Conservation (phyloP, 2,797 vertebrate genomes). For the Labeo calbasu region DNA sequence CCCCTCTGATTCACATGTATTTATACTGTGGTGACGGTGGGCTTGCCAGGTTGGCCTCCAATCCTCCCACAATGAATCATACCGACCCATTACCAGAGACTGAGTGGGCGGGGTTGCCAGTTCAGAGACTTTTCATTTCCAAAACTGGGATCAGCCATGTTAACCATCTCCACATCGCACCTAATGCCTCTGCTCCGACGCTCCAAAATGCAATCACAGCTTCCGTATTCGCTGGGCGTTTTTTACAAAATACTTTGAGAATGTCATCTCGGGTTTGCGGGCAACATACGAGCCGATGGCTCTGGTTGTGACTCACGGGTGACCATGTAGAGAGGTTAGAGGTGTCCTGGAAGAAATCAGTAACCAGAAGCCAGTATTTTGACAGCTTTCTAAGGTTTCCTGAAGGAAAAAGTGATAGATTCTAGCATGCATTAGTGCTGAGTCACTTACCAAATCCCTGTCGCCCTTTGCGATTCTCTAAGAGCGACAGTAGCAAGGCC, state of each 20-base stretch:
- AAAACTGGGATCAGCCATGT: slow-evolving; percentile 16
- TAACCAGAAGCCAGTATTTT: slow-evolving; percentile 68
- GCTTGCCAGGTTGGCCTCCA: slow-evolving; percentile 43
- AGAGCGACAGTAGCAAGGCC: slow-evolving; percentile 22
- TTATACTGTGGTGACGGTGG: slow-evolving; percentile 15
- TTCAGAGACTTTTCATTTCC: slow-evolving; percentile 5
- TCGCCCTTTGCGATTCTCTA: slow-evolving; percentile 25
- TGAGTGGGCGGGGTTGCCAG: slow-evolving; percentile 44
- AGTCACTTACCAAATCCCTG: slow-evolving; percentile 12
- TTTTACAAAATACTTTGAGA: neutral
- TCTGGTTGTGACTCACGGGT: slow-evolving; percentile 69
- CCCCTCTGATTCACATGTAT: slow-evolving; percentile 33
- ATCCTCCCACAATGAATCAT: slow-evolving; percentile 49
- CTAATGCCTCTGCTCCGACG: neutral
- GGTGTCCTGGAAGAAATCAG: slow-evolving; percentile 74
- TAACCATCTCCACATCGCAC: slow-evolving; percentile 31
- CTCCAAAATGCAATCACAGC: neutral
- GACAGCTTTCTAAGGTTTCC: slow-evolving; percentile 75
- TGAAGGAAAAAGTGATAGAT: slow-evolving; percentile 75
- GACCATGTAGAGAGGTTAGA: slow-evolving; percentile 35
- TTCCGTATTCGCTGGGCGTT: neutral
- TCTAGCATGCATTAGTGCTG: slow-evolving; percentile 67
- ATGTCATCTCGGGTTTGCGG: slow-evolving; percentile 9
- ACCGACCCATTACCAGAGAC: slow-evolving; percentile 25
- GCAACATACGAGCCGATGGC: slow-evolving; percentile 48